Conservation (phyloP, 2,113 vertebrate genomes). For the Hemibagrus wyckioides region DNA sequence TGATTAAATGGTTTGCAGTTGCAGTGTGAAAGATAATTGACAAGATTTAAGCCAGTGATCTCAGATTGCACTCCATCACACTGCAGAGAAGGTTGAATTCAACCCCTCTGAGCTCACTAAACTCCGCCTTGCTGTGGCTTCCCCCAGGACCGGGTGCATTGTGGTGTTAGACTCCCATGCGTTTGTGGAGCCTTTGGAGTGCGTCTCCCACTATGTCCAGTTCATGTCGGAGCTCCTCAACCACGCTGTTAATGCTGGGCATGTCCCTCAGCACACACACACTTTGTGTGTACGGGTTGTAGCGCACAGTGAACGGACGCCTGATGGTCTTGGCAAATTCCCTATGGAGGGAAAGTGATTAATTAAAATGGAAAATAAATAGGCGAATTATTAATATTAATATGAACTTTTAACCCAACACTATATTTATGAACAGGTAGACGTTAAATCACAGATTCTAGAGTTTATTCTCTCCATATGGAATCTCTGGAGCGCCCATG, state of each 20-base stretch:
- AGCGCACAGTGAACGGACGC: constrained; percentile 91
- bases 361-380: background rate
- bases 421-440: background rate
- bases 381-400: background rate
- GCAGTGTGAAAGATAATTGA: background rate
- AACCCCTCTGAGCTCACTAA: background rate
- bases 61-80: background rate
- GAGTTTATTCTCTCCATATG: background rate
- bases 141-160: background rate
- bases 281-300: constrained; percentile 94
- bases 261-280: constrained; percentile 88
- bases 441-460: background rate
- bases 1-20: background rate
- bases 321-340: constrained; percentile 97
- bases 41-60: background rate
- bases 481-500: background rate
- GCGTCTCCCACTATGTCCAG: constrained; percentile 89
- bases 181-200: constrained; percentile 84
- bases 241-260: constrained; percentile 84
- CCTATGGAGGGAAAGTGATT: constrained; percentile 63
- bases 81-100: background rate
- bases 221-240: constrained; percentile 88
- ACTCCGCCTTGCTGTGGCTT: background rate
- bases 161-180: constrained; percentile 77
- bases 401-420: background rate